Conservation (phyloP, 2,113 vertebrate species). For the Carettochelys insculpta region DNA sequence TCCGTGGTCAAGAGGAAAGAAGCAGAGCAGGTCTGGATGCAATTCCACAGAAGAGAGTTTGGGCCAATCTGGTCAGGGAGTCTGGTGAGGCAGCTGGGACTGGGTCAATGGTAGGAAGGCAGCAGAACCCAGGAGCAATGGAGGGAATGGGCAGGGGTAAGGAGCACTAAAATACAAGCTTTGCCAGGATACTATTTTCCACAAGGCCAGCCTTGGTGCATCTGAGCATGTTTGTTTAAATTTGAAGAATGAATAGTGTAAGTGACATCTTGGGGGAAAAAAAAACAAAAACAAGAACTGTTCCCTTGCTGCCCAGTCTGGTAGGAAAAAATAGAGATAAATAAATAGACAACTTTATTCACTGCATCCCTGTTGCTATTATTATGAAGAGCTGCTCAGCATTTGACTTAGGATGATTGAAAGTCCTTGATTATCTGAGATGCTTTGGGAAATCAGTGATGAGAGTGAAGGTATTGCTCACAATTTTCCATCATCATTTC, state of each 20-base stretch:
- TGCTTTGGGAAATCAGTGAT: fast-evolving
- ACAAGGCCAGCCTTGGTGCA: no score
- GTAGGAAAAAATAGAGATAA: not conserved
- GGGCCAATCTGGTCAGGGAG: no score
- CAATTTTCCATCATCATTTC: not conserved
- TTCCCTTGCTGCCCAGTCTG: not conserved
- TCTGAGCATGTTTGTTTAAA: not conserved
- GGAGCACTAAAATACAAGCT: no score
- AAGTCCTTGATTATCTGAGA: not conserved
- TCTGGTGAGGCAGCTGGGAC: no score
- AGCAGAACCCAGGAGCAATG: no score
- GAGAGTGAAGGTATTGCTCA: not conserved
- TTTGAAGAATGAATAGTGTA: not conserved
- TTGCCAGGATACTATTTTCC: no score
- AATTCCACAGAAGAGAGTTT: no score
- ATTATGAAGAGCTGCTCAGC: not conserved
- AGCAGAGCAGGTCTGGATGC: no score
- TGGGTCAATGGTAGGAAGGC: no score
- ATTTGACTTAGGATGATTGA: not conserved
- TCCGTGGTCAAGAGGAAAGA: no score
- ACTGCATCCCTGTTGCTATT: not conserved
- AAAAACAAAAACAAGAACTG: no score
- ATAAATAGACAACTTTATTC: not conserved
- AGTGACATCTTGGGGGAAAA: not conserved
- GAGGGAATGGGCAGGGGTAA: no score